A percentile compares a stretch with the other conserved stretches of the same genome.
These are phyloP conservation scores for Coptodon bakossiorum DNA, from an alignment of 2,113 vertebrate species.

Conservation along the genomic window DNA sequence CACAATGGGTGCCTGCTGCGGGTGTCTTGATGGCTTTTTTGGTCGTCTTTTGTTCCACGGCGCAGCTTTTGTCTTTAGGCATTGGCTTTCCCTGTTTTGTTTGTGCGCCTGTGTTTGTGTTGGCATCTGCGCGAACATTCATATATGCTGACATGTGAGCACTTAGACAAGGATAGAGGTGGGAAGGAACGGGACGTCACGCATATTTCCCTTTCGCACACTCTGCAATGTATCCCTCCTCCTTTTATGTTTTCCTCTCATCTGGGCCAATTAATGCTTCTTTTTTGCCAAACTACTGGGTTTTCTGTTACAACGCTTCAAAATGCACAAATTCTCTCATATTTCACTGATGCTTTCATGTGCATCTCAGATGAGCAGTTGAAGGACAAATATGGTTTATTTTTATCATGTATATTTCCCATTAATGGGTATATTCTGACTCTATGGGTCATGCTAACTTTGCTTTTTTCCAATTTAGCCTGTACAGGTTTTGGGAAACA, in stretches of 20 bases:
- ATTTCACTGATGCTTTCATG: not conserved
- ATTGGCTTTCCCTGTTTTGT: conserved; percentile 39
- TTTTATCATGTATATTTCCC: not conserved
- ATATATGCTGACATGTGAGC: not conserved
- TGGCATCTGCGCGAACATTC: not conserved
- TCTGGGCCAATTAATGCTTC: conserved; percentile 6
- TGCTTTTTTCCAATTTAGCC: not conserved
- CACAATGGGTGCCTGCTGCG: conserved; percentile 82
- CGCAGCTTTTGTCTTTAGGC: conserved; percentile 61
- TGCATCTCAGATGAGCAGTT: not conserved
- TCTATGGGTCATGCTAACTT: not conserved
- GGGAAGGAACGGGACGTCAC: not conserved
- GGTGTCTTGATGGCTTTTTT: conserved; percentile 83
- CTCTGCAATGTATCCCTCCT: not conserved
- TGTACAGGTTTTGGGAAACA: not conserved
- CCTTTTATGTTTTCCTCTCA: conserved; percentile 31
- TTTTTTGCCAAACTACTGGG: not conserved
- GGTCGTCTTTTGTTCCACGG: conserved; percentile 74
- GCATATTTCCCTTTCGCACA: not conserved
- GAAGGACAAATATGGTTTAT: not conserved
- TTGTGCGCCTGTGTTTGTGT: conserved; percentile 27
- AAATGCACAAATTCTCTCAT: not conserved
- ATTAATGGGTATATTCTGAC: not conserved
- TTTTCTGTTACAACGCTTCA: not conserved
- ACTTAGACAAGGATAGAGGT: not conserved